These are phyloP conservation scores for Labeo catla DNA, from an alignment of 2,113 vertebrate species.

Conservation along the genomic window DNA sequence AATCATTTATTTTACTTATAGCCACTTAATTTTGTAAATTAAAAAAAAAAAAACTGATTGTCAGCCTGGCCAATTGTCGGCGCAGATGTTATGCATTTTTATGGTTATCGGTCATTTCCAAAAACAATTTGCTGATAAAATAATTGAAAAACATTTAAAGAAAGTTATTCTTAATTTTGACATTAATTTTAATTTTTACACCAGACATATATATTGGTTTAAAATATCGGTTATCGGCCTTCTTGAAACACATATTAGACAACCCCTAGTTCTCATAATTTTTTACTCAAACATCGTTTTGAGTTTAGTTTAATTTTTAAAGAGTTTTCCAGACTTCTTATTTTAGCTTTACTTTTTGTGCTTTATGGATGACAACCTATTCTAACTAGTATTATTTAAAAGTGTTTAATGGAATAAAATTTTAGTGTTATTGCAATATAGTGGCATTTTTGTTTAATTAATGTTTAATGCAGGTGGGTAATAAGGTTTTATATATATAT, in stretches of 20 bases:
- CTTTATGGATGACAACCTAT: not conserved
- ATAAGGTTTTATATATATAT: not conserved
- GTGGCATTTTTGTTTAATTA: not conserved
- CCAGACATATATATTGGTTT: too few species aligned
- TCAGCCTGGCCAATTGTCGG: too few species aligned
- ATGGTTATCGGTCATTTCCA: too few species aligned
- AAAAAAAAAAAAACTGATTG: not conserved
- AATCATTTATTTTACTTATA: not conserved
- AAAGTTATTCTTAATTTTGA: too few species aligned
- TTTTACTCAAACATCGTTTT: not conserved
- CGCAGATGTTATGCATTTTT: too few species aligned
- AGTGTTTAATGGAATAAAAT: not conserved
- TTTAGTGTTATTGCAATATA: not conserved
- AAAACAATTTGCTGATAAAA: too few species aligned
- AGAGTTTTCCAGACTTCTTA: not conserved
- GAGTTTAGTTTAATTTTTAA: not conserved
- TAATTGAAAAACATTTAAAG: too few species aligned
- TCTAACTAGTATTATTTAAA: not conserved
- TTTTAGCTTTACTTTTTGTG: not conserved
- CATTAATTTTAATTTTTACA: too few species aligned
- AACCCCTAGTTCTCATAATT: not conserved
- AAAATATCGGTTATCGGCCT: too few species aligned
- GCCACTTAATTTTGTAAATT: not conserved
- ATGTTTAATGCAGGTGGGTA: not conserved
- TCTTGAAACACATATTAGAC: too few species aligned